Base-by-base conservation (phyloP, 2,888 invertebrate species). In the Pristionchus exspectatus region DNA sequence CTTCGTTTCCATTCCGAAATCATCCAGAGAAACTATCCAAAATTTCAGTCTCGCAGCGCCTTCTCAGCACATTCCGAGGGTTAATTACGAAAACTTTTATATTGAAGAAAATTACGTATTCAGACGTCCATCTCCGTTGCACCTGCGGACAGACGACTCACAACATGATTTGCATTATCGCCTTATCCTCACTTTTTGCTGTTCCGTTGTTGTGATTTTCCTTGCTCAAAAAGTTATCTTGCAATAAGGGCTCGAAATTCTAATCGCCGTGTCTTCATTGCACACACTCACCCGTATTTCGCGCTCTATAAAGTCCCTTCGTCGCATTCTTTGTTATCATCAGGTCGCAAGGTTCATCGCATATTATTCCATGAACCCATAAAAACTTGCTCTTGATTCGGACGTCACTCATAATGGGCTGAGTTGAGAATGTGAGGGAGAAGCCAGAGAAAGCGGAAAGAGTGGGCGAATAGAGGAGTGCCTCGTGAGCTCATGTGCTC, bases 31-130 rank as follows among this genome's bases (percentile, higher is more conserved):
- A 81, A 81, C 50, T 0, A 54, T 81, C 38, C 18, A 21, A 16
- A 69, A 74, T 21, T 81, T 81, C 50, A 81, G 81, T 54, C 50
- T 81, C 0, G 81, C 81, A 50, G 81, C 14, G 50, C 81, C 81
- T 9, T 27, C 44, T 3, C 44, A 44, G 44, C 72, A 72, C 16
- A 33, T 72, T 9, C 72, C 72, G 33, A 33, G 72, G 33, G 33
- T 33, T 21, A 0, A 0, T 69, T 69, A 12, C 18, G 21, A 56
- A 56, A 18, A 56, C 18, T 21, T 16, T 16, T 9, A 56, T 21
- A 27, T n/a, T n/a, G 9, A 12, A 66, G 27, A 24, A 27, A 50
- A 50, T 50, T 9, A 50, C 44, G 44, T 50, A 50, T 69, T 69
- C 33, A 69, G 69, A 9, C 30, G 2, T 74, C 74, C 16, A 38